Evolutionary conservation across 1,140 invertebrate species (phyloP).

Genomic region (Agrilus planipennis): DNA sequence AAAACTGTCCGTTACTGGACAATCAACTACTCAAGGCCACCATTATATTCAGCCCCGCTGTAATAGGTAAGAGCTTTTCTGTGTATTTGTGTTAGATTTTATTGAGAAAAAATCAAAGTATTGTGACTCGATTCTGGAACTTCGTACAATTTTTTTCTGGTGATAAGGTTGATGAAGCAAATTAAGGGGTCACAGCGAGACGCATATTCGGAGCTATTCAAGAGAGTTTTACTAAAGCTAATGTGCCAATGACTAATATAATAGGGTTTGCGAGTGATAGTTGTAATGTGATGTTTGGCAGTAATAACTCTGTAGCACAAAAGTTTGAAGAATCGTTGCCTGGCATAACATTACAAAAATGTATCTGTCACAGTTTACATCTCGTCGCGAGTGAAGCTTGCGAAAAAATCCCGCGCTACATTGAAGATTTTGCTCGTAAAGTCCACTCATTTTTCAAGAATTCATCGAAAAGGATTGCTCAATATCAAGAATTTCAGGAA

Average conservation of each 20-base stretch:
- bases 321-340: slow-evolving; percentile 18
- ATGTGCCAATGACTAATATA: slow-evolving; percentile 24
- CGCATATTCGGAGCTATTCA: background rate
- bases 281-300: slow-evolving; percentile 16
- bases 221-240: background rate
- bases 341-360: slow-evolving; percentile 29
- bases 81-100: background rate
- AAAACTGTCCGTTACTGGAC: too few species aligned
- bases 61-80: too few species aligned
- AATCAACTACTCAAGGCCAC: too few species aligned
- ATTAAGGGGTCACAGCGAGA: background rate
- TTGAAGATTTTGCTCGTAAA: slow-evolving; percentile 25
- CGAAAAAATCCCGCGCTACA: slow-evolving; percentile 23
- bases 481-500: slow-evolving; percentile 6
- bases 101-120: background rate
- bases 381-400: slow-evolving; percentile 29
- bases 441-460: slow-evolving; percentile 26
- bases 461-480: slow-evolving; percentile 22
- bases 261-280: slow-evolving; percentile 32
- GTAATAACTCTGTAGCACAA: slow-evolving; percentile 26
- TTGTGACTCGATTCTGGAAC: background rate
- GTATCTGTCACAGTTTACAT: slow-evolving; percentile 30
- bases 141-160: background rate
- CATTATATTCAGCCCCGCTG: too few species aligned
- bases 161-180: background rate